Evolutionary conservation across 2,888 invertebrate species (phyloP).

Genomic region (Pachliopta kotzebuea): DNA sequence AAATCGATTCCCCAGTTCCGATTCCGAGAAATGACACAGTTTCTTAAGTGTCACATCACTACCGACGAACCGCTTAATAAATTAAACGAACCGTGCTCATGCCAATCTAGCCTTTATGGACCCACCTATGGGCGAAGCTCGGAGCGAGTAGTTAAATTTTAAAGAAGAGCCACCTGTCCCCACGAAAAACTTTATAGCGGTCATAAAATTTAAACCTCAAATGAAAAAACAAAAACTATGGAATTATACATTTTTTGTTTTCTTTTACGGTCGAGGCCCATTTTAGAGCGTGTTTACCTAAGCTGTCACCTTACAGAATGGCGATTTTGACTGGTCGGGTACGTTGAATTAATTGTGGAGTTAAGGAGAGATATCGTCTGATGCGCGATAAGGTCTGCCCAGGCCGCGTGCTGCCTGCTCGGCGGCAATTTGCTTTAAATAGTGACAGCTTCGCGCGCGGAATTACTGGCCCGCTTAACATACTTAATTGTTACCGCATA

Average conservation of each 20-base stretch:
- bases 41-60: conserved; percentile 79
- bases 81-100: conserved; percentile 66
- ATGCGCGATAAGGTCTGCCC: conserved; percentile 65
- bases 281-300: conserved; percentile 79
- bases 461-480: conserved; percentile 47
- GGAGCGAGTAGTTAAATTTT: conserved; percentile 67
- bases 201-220: conserved; percentile 79
- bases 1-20: conserved; percentile 77
- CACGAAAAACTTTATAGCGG: conserved; percentile 78
- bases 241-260: conserved; percentile 57
- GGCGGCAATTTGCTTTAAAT: conserved; percentile 63
- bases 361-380: conserved; percentile 71
- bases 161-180: conserved; percentile 80
- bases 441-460: conserved; percentile 55
- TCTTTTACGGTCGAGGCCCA: conserved; percentile 67
- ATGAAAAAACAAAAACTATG: conserved; percentile 71
- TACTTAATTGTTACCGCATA: conserved; percentile 57
- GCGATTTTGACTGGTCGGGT: conserved; percentile 75
- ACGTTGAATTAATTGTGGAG: conserved; percentile 73
- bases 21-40: conserved; percentile 79
- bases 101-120: conserved; percentile 67
- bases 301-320: conserved; percentile 78
- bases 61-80: conserved; percentile 76
- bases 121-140: conserved; percentile 57
- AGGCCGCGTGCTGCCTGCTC: conserved; percentile 55